Conservation (phyloP, 2,113 vertebrate species). For the Poeciliopsis prolifica region DNA sequence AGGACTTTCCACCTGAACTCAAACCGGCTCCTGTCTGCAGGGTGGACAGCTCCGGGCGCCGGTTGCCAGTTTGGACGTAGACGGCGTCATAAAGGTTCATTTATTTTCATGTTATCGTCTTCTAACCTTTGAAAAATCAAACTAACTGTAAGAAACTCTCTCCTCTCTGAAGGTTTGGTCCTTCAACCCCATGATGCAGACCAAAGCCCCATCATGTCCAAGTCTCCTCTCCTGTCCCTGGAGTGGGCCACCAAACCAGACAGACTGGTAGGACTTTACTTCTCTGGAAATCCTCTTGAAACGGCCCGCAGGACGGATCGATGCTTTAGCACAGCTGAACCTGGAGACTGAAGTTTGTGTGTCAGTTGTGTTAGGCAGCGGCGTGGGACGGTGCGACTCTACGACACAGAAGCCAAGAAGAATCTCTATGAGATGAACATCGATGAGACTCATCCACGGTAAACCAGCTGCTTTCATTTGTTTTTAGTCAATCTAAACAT, state of each 20-base stretch:
- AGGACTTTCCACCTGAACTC: neutral
- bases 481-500: neutral
- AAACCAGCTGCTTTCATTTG: neutral
- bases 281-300: too few species aligned
- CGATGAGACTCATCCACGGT: constrained; percentile 92
- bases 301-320: neutral
- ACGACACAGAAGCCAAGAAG: constrained; percentile 97
- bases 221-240: constrained; percentile 93
- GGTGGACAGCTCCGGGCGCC: constrained; percentile 94
- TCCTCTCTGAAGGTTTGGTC: constrained; percentile 86
- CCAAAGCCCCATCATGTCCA: constrained; percentile 98
- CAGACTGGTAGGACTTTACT: constrained; percentile 83
- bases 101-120: neutral
- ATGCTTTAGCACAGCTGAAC: neutral
- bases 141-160: neutral
- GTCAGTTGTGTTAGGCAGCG: constrained; percentile 94
- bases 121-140: neutral
- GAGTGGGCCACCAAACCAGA: constrained; percentile 98
- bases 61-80: constrained; percentile 97
- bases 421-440: constrained; percentile 95
- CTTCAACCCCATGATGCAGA: constrained; percentile 96
- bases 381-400: constrained; percentile 91
- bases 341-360: constrained; percentile 1
- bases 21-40: constrained; percentile 66
- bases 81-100: constrained; percentile 90